These are phyloP conservation scores for Indri indri DNA, from an alignment of 2,113 vertebrate genomes.

Conservation along the genomic window DNA sequence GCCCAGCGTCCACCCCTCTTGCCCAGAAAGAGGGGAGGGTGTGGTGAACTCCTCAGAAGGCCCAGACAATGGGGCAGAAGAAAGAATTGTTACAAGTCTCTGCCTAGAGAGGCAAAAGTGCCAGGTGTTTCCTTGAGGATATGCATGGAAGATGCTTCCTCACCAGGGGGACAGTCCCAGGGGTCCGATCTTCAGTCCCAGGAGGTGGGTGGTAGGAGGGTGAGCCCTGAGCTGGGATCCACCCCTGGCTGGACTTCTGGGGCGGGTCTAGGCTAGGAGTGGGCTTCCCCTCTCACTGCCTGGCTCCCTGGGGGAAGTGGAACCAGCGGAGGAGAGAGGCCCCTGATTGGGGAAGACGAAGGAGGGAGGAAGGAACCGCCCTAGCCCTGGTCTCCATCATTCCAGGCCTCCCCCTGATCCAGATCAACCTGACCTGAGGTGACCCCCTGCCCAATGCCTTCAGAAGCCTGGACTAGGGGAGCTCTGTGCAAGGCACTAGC, in stretches of 20 bases:
- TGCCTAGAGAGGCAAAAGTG: background rate
- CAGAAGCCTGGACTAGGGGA: background rate
- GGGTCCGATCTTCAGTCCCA: background rate
- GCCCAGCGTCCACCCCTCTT: background rate
- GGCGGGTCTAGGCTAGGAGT: background rate
- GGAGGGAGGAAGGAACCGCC: slow-evolving; percentile 63
- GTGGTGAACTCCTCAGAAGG: slow-evolving; percentile 50
- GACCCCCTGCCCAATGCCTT: background rate
- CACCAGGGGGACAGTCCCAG: background rate
- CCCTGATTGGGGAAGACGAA: slow-evolving; percentile 38
- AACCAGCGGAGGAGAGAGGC: slow-evolving; percentile 66
- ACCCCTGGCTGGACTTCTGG: background rate
- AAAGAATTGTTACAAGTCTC: background rate
- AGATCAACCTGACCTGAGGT: slow-evolving; percentile 54
- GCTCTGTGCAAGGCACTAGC: background rate
- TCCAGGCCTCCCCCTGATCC: slow-evolving; percentile 16
- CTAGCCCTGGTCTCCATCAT: slow-evolving; percentile 54
- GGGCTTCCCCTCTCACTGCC: slow-evolving; percentile 50
- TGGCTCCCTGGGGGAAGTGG: slow-evolving; percentile 62
- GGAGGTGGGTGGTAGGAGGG: background rate
- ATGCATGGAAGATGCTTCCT: background rate
- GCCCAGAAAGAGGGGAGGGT: slow-evolving; percentile 20
- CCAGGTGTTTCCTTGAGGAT: slow-evolving; percentile 61
- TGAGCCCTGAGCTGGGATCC: background rate
- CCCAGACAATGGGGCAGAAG: slow-evolving; percentile 53